A percentile compares a stretch with the other conserved stretches of the same genome.
These are phyloP conservation scores for Odontothrips loti DNA, from an alignment of 2,888 invertebrate species.

Conservation along the genomic window DNA sequence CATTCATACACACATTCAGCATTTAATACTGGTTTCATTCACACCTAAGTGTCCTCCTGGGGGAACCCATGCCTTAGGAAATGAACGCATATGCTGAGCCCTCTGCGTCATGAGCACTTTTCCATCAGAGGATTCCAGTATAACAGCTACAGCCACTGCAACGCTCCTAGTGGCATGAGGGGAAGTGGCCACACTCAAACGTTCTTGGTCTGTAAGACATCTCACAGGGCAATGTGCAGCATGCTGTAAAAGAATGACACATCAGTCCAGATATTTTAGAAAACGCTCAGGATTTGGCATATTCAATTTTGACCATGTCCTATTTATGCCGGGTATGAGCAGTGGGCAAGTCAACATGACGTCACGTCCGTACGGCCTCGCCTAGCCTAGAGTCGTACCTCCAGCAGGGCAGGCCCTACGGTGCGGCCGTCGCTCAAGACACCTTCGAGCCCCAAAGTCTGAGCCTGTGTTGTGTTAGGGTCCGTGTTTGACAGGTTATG, in stretches of 20 bases:
- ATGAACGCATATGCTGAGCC: constrained; percentile 46
- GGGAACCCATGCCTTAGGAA: constrained; percentile 50
- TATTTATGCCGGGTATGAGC: no score
- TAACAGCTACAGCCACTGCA: constrained; percentile 44
- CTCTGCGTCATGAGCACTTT: constrained; percentile 47
- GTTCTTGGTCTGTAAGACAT: constrained; percentile 31
- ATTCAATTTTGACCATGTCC: no score
- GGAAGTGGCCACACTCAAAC: constrained; percentile 25
- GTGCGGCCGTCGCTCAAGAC: not conserved
- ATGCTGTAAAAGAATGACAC: constrained; percentile 35
- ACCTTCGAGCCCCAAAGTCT: not conserved
- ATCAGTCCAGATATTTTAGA: not conserved
- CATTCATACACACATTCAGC: not conserved
- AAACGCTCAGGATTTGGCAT: not conserved
- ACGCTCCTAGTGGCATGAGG: constrained; percentile 35
- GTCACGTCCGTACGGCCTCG: no score
- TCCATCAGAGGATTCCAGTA: constrained; percentile 46
- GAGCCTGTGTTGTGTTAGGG: not conserved
- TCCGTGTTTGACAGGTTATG: not conserved
- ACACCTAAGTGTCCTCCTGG: constrained; percentile 48
- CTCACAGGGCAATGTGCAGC: constrained; percentile 38
- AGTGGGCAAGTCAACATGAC: no score
- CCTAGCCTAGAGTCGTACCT: no score
- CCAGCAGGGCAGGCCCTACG: not conserved
- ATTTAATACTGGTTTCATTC: not conserved